Evolutionary conservation across 2,113 vertebrate genomes (phyloP).

Genomic region (Peromyscus californicus): DNA sequence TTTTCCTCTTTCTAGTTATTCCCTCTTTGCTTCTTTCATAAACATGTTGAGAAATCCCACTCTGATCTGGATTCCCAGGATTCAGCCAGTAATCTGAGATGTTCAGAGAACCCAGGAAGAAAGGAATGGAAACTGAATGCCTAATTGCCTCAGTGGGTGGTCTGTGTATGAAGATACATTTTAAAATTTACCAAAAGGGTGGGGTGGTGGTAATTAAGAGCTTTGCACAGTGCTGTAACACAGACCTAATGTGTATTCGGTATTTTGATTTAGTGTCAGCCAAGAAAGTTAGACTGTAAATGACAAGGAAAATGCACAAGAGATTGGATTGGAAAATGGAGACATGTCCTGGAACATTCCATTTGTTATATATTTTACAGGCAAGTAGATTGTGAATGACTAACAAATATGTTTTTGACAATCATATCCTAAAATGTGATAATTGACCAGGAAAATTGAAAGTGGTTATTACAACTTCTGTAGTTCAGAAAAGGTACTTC

Average conservation of each 20-base stretch:
- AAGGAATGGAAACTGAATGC: constrained; percentile 53
- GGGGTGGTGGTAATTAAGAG: neutral
- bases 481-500: neutral
- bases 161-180: neutral
- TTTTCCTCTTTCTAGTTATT: neutral
- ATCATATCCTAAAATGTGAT: neutral
- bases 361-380: constrained; percentile 17
- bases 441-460: neutral
- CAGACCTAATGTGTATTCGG: neutral
- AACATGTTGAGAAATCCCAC: constrained; percentile 16
- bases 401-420: constrained; percentile 19
- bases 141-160: constrained; percentile 62
- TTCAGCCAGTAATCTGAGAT: constrained; percentile 32
- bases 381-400: neutral
- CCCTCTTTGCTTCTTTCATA: neutral
- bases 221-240: neutral
- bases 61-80: constrained; percentile 32
- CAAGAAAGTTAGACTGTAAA: constrained; percentile 7
- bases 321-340: neutral
- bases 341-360: neutral
- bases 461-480: neutral
- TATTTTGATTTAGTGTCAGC: neutral
- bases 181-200: neutral
- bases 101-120: neutral
- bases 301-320: constrained; percentile 1